A percentile compares a stretch with the other conserved stretches of the same genome.
Conservation (phyloP, 2,888 invertebrate genomes). For the Eristalis tenax region DNA sequence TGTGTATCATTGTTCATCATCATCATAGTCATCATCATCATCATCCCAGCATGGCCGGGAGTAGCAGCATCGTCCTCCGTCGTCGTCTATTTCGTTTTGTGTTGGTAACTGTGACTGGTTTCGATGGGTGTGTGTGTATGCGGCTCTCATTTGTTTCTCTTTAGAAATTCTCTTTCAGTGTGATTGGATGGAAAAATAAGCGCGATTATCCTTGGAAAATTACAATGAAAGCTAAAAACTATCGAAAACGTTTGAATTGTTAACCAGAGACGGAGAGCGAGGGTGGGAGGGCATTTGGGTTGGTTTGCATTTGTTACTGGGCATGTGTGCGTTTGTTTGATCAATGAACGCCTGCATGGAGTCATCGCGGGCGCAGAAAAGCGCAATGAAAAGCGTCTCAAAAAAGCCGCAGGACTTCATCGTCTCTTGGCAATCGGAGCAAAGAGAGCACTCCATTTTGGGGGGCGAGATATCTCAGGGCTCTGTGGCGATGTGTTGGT, state of each 20-base stretch:
- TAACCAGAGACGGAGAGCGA: too few species aligned
- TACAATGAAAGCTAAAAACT: too few species aligned
- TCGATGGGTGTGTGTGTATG: neutral
- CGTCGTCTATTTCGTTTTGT: neutral
- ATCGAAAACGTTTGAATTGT: too few species aligned
- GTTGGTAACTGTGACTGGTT: neutral
- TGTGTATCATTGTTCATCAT: neutral
- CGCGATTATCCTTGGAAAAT: neutral
- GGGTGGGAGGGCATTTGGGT: neutral
- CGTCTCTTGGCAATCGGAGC: neutral
- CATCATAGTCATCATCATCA: neutral
- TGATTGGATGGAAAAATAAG: neutral
- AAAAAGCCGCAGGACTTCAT: constrained; percentile 16
- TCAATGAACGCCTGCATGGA: neutral
- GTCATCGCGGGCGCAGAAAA: constrained; percentile 35
- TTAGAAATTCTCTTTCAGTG: neutral
- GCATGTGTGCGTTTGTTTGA: neutral
- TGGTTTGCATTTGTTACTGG: neutral
- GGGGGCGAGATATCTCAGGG: neutral
- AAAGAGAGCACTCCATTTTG: constrained; percentile 8
- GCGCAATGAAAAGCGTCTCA: constrained; percentile 41
- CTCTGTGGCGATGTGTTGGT: neutral
- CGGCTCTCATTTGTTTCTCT: constrained; percentile 1
- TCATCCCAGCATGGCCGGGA: neutral
- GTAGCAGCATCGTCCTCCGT: neutral